These are phyloP conservation scores for Pachypeltis micranthus DNA, from an alignment of 1,140 invertebrate species.

Conservation along the genomic window DNA sequence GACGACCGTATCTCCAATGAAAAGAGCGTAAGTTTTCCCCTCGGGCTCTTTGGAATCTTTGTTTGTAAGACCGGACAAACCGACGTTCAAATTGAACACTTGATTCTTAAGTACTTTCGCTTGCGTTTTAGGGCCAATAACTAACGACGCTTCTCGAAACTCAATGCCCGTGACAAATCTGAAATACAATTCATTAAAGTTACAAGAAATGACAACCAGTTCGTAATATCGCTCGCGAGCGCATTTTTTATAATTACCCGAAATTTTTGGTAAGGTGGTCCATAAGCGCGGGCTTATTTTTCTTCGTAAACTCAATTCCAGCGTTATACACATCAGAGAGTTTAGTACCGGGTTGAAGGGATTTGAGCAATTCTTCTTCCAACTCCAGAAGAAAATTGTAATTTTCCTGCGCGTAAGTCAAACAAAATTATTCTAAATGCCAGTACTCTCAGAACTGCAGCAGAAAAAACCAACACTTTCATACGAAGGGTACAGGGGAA, in stretches of 20 bases:
- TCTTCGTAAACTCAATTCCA: slow-evolving; percentile 70
- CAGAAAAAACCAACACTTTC: too few relatives aligned
- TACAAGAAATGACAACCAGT: too few relatives aligned
- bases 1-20: slow-evolving; percentile 92
- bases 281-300: slow-evolving; percentile 71
- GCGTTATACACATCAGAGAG: slow-evolving; percentile 82
- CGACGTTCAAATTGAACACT: slow-evolving; percentile 94
- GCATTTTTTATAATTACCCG: slow-evolving; percentile 47
- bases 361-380: slow-evolving; percentile 85
- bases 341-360: slow-evolving; percentile 68
- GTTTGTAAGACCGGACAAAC: slow-evolving; percentile 80
- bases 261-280: slow-evolving; percentile 91
- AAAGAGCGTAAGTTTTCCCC: slow-evolving; percentile 85
- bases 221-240: too few relatives aligned
- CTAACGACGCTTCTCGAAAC: slow-evolving; percentile 86
- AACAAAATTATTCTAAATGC: too few relatives aligned
- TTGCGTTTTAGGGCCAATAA: slow-evolving; percentile 82
- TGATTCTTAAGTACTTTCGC: slow-evolving; percentile 80
- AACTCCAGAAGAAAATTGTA: slow-evolving; percentile 87
- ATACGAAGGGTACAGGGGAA: too few relatives aligned
- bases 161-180: slow-evolving; percentile 94
- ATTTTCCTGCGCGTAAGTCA: slow-evolving; percentile 58
- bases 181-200: slow-evolving; percentile 25
- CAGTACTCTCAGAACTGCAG: too few relatives aligned
- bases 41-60: slow-evolving; percentile 69